Evolutionary conservation across 2,888 invertebrate genomes (phyloP).

Genomic region (Nomada ruficornis): DNA sequence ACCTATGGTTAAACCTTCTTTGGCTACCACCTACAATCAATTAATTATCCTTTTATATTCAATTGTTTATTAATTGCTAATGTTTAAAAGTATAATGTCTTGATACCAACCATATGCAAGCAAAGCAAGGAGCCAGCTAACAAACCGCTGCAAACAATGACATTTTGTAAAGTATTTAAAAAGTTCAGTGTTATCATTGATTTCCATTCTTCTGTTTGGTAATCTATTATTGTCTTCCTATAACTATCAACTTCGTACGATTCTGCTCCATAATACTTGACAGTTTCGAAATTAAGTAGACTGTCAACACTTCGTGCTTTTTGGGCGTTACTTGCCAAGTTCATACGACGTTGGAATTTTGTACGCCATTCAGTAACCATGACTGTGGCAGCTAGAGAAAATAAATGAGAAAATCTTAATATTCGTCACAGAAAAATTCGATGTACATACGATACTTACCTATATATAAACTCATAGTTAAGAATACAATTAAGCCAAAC

Average conservation of each 20-base stretch:
- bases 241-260: slow-evolving; percentile 95
- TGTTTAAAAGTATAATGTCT: background rate
- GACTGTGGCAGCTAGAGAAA: slow-evolving; percentile 91
- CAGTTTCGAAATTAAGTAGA: slow-evolving; percentile 98
- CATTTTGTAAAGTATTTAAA: slow-evolving; percentile 95
- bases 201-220: slow-evolving; percentile 96
- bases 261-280: slow-evolving; percentile 99
- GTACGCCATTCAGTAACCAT: slow-evolving; percentile 99
- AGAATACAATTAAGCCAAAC: slow-evolving; percentile 97
- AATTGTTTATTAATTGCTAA: slow-evolving; percentile 1
- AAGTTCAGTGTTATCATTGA: slow-evolving; percentile 94
- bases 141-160: slow-evolving; percentile 94
- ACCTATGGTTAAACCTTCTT: slow-evolving; percentile 92
- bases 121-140: slow-evolving; percentile 95
- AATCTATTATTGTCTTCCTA: slow-evolving; percentile 92
- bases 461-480: slow-evolving; percentile 96
- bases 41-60: slow-evolving; percentile 1
- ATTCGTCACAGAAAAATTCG: background rate
- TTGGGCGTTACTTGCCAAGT: slow-evolving; percentile 96
- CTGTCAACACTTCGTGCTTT: slow-evolving; percentile 98
- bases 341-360: slow-evolving; percentile 97
- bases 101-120: slow-evolving; percentile 90
- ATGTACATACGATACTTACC: slow-evolving; percentile 86
- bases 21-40: slow-evolving; percentile 84
- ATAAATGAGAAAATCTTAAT: background rate